These are phyloP conservation scores for Parnassius smintheus DNA, from an alignment of 2,888 invertebrate genomes.

Conservation along the genomic window DNA sequence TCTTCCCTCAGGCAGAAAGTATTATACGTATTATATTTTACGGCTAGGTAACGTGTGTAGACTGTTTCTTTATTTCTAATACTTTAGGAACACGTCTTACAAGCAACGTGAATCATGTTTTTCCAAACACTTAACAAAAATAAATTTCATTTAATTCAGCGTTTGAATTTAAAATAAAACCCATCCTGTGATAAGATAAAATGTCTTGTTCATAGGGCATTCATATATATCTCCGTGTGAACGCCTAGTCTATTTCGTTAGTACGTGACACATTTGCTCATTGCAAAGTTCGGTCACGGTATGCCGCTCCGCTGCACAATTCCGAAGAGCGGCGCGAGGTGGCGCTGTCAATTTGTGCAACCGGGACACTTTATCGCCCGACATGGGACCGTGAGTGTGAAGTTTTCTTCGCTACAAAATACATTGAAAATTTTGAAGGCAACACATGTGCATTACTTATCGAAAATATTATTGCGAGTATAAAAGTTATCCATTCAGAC, in stretches of 20 bases:
- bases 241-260: slow-evolving; percentile 55
- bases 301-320: slow-evolving; percentile 51
- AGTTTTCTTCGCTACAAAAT: slow-evolving; percentile 27
- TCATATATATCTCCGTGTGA: slow-evolving; percentile 32
- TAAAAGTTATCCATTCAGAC: slow-evolving; percentile 1
- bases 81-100: too few species aligned
- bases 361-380: slow-evolving; percentile 59
- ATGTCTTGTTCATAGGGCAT: slow-evolving; percentile 10
- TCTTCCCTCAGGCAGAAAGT: too few species aligned
- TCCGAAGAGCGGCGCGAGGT: slow-evolving; percentile 53
- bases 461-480: slow-evolving; percentile 11
- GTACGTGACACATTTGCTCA: slow-evolving; percentile 55
- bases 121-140: too few species aligned
- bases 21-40: too few species aligned
- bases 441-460: slow-evolving; percentile 21
- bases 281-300: slow-evolving; percentile 66
- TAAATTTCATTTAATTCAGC: slow-evolving; percentile 6
- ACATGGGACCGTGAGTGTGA: slow-evolving; percentile 37
- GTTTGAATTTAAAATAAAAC: slow-evolving; percentile 8
- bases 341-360: slow-evolving; percentile 68
- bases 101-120: too few species aligned
- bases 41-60: too few species aligned
- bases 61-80: too few species aligned
- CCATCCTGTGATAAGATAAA: neutral
- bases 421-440: slow-evolving; percentile 32